These are phyloP conservation scores for Glaucomys volans DNA, from an alignment of 2,113 vertebrate genomes.

Conservation along the genomic window DNA sequence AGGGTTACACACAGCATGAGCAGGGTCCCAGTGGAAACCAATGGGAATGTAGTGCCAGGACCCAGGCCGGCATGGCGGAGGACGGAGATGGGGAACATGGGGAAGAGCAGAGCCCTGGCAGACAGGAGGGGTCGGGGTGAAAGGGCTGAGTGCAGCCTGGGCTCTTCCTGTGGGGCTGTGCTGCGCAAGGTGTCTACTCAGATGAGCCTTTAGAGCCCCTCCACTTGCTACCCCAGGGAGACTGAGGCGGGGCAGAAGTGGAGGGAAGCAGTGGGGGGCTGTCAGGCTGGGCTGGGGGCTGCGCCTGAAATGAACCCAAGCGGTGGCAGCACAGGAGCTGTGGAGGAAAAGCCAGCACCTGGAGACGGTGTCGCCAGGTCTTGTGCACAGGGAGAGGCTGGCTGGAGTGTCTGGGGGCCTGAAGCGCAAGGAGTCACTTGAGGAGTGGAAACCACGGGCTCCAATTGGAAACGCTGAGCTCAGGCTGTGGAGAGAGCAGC, in stretches of 20 bases:
- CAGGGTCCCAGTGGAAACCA: not conserved
- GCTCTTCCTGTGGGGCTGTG: not conserved
- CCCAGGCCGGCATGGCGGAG: not conserved
- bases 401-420: not conserved
- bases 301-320: not conserved
- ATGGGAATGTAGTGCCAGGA: not conserved
- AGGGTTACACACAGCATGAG: not conserved
- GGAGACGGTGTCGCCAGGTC: fast-evolving
- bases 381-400: not conserved
- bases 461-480: not conserved
- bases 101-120: not conserved
- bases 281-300: not conserved
- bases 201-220: not conserved
- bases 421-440: not conserved
- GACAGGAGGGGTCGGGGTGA: not conserved
- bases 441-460: not conserved
- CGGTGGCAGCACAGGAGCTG: fast-evolving
- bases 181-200: not conserved
- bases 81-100: too few relatives aligned
- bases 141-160: too few relatives aligned
- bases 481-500: fast-evolving
- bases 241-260: not conserved
- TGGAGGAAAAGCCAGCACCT: fast-evolving
- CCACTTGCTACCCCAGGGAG: too few relatives aligned
- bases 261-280: fast-evolving